Conservation (phyloP, 2,888 invertebrate species). For the Caenorhabditis uteleia region DNA sequence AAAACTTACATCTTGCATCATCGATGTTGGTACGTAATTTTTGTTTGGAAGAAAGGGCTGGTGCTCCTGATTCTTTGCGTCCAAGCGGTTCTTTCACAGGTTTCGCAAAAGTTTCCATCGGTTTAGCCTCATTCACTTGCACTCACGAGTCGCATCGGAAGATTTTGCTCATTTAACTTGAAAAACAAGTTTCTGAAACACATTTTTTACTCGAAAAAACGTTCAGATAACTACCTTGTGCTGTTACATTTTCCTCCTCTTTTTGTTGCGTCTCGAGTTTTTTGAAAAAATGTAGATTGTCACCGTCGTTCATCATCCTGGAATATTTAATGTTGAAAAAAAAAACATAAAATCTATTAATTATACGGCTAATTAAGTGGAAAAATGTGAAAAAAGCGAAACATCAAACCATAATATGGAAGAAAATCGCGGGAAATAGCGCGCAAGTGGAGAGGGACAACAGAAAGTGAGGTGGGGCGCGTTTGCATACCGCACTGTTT, state of each 20-base stretch:
- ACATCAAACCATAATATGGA: too few relatives aligned
- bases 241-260: constrained; percentile 15
- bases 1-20: not conserved
- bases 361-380: too few relatives aligned
- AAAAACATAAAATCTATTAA: too few relatives aligned
- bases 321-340: too few relatives aligned
- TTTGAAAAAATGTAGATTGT: constrained; percentile 30
- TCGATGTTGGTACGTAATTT: constrained; percentile 36
- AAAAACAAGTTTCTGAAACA: constrained; percentile 34
- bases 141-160: constrained; percentile 23
- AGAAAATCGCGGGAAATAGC: too few relatives aligned
- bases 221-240: too few relatives aligned
- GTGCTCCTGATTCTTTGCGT: constrained; percentile 17
- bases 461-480: too few relatives aligned
- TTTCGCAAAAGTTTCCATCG: not conserved
- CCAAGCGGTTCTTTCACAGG: constrained; percentile 10
- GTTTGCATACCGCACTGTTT: too few relatives aligned
- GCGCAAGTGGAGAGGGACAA: too few relatives aligned
- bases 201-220: too few relatives aligned
- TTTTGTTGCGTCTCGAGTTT: constrained; percentile 29
- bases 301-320: constrained; percentile 23
- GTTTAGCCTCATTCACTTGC: constrained; percentile 5
- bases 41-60: constrained; percentile 40
- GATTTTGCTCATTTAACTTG: constrained; percentile 30
- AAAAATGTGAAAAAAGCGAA: too few relatives aligned